Conservation (phyloP, 2,888 invertebrate species). For the Argyresthia goedartella region DNA sequence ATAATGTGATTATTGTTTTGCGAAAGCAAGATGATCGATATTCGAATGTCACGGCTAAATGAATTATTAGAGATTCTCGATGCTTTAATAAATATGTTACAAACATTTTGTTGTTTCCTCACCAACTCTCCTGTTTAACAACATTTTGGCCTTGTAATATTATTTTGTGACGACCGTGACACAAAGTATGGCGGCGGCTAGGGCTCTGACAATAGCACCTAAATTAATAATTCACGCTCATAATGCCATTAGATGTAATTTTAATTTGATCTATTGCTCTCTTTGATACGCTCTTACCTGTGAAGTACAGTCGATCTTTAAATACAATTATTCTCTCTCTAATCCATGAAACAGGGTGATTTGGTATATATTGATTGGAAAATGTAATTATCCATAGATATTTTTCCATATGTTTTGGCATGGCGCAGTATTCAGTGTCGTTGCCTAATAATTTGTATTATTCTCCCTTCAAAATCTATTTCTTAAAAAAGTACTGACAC, state of each 20-base stretch:
- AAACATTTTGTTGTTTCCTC: neutral
- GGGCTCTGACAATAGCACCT: slow-evolving; percentile 37
- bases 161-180: slow-evolving; percentile 14
- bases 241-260: slow-evolving; percentile 47
- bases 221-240: slow-evolving; percentile 64
- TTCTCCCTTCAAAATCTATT: too few species aligned
- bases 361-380: too few species aligned
- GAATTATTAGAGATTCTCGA: slow-evolving; percentile 49
- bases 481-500: too few species aligned
- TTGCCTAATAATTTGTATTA: too few species aligned
- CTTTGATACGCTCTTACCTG: slow-evolving; percentile 36
- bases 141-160: too few species aligned
- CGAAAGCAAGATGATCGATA: slow-evolving; percentile 60
- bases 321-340: too few species aligned
- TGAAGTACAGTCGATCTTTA: too few species aligned
- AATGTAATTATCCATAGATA: too few species aligned
- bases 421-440: too few species aligned
- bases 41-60: slow-evolving; percentile 59
- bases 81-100: slow-evolving; percentile 12
- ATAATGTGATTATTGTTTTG: slow-evolving; percentile 71
- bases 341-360: too few species aligned
- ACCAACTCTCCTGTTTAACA: too few species aligned
- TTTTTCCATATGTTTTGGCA: too few species aligned
- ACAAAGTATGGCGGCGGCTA: slow-evolving; percentile 8
- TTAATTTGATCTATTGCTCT: slow-evolving; percentile 44